Percentiles rank a stretch among this genome's conserved stretches.
Evolutionary conservation across 2,797 vertebrate species (phyloP).

Genomic region (Cryptoprocta ferox): DNA sequence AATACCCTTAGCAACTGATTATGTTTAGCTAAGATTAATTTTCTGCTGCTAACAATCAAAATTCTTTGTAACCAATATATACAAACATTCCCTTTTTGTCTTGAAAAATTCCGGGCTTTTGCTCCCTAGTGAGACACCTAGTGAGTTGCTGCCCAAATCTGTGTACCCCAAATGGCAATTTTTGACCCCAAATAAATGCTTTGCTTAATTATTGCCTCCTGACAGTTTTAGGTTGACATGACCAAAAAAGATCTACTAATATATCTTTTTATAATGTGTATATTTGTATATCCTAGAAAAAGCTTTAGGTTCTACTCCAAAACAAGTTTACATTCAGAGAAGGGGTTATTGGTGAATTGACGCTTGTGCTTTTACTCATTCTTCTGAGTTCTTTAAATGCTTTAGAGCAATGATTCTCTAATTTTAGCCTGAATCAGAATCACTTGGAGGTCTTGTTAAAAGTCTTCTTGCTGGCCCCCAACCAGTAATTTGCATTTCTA

Average conservation of each 20-base stretch:
- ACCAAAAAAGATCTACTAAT: neutral
- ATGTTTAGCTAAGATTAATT: neutral
- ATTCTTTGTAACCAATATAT: neutral
- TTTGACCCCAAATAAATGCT: neutral
- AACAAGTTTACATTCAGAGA: neutral
- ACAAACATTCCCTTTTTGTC: neutral
- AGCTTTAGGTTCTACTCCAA: neutral
- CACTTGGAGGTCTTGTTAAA: neutral
- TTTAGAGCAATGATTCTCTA: neutral
- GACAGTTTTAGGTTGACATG: neutral
- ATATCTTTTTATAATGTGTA: neutral
- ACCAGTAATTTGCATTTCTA: neutral
- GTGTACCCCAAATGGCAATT: neutral
- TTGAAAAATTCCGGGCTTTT: neutral
- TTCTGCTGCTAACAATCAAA: neutral
- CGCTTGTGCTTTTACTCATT: neutral
- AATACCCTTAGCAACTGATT: neutral
- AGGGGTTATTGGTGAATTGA: neutral
- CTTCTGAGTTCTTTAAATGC: conserved; percentile 24
- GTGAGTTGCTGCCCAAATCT: neutral
- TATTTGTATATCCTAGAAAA: neutral
- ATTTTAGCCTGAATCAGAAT: conserved; percentile 24
- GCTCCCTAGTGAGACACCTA: neutral
- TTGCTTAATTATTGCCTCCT: neutral
- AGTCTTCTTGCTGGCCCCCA: neutral